These are phyloP conservation scores for Himalopsyche japonica DNA, from an alignment of 2,888 invertebrate genomes.

Conservation along the genomic window DNA sequence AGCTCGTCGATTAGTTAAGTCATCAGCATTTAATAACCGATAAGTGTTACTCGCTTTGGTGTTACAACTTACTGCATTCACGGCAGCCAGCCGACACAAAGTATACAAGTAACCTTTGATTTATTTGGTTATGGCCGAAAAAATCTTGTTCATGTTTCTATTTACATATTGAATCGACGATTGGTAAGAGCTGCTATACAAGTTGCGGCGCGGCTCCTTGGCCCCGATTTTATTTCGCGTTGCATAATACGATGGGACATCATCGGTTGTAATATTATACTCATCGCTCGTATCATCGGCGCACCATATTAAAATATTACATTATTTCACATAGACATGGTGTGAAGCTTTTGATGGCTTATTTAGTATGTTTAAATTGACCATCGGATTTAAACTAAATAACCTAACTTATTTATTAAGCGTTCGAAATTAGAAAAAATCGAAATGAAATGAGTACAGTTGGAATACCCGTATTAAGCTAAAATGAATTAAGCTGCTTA, in stretches of 20 bases:
- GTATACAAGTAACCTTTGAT: slow-evolving; percentile 8
- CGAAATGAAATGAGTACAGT: too few relatives aligned
- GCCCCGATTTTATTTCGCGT: slow-evolving; percentile 28
- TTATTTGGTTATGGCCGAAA: slow-evolving; percentile 15
- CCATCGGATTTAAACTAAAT: too few relatives aligned
- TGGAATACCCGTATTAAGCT: too few relatives aligned
- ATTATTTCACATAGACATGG: too few relatives aligned
- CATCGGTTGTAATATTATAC: not conserved
- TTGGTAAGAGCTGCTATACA: slow-evolving; percentile 28
- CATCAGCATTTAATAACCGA: not conserved
- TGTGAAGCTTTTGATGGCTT: too few relatives aligned
- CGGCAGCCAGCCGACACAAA: not conserved
- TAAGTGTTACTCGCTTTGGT: not conserved
- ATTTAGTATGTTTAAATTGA: too few relatives aligned
- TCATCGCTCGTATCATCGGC: not conserved
- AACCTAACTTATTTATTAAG: too few relatives aligned
- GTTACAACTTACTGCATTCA: not conserved
- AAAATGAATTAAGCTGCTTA: too few relatives aligned
- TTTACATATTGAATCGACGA: slow-evolving; percentile 31
- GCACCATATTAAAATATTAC: not conserved
- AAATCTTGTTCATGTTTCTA: slow-evolving; percentile 17
- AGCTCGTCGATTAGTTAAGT: not conserved
- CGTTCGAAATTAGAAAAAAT: too few relatives aligned
- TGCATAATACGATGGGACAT: slow-evolving; percentile 29
- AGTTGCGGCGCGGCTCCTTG: slow-evolving; percentile 28